phyloP scores from a whole-genome alignment of 2,888 invertebrate genomes.

The Pyrrhia umbra region DNA sequence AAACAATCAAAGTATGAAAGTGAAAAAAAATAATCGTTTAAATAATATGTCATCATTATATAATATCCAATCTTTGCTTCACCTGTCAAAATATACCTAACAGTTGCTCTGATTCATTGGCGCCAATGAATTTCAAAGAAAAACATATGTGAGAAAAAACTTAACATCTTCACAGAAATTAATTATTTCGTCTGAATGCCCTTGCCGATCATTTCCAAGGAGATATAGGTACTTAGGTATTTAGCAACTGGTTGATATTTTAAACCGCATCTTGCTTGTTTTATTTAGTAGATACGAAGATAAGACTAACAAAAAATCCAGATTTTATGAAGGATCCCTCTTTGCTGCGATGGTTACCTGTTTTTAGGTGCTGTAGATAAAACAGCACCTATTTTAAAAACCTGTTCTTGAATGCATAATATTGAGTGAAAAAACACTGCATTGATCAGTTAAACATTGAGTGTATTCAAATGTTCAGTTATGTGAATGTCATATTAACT shows the following conservation, averaged over 20 bases:
- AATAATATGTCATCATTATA: background rate
- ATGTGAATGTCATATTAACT: too few relatives aligned
- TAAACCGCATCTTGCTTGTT: slow-evolving; percentile 36
- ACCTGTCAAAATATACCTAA: background rate
- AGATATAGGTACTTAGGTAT: slow-evolving; percentile 27
- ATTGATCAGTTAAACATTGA: too few relatives aligned
- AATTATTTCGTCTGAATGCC: slow-evolving; percentile 30
- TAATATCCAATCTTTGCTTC: background rate
- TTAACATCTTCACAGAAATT: slow-evolving; percentile 24
- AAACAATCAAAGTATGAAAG: too few relatives aligned
- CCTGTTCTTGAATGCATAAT: background rate
- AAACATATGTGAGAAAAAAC: slow-evolving; percentile 24
- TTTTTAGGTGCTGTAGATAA: too few relatives aligned
- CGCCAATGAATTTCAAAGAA: slow-evolving; percentile 4
- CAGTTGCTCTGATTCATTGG: background rate
- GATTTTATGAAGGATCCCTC: slow-evolving; percentile 10
- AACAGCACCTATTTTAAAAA: too few relatives aligned
- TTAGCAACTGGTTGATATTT: slow-evolving; percentile 48
- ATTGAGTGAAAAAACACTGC: too few relatives aligned
- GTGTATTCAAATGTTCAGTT: too few relatives aligned
- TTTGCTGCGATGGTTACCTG: background rate
- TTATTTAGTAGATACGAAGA: background rate
- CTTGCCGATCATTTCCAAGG: slow-evolving; percentile 50
- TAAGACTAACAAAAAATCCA: slow-evolving; percentile 40
- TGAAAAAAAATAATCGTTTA: too few relatives aligned